Base-by-base conservation (phyloP, 2,888 invertebrate species). In the Lathronympha strigana region DNA sequence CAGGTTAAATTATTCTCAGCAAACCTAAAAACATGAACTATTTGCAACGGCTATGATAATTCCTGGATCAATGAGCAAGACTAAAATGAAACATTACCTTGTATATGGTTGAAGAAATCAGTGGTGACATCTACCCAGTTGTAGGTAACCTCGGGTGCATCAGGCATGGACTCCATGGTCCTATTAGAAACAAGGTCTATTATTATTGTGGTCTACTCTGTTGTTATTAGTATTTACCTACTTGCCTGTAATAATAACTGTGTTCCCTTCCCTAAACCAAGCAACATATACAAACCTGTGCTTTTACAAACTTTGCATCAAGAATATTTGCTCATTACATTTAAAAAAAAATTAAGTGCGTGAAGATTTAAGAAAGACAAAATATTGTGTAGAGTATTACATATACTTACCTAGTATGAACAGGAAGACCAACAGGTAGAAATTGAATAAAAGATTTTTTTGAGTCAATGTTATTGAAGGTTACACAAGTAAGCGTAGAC, bases 41-140 rank as follows among this genome's bases (percentile, higher is more conserved):
- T n/a, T n/a, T n/a, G n/a, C n/a, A n/a, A n/a, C n/a, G n/a, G n/a
- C n/a, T n/a, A n/a, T n/a, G n/a, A n/a, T n/a, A n/a, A n/a, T n/a
- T n/a, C n/a, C n/a, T n/a, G n/a, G n/a, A n/a, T n/a, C n/a, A n/a
- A n/a, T n/a, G n/a, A 19, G 15, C 25, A 25, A 25, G 2, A 21
- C 11, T 4, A 36, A 9, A 36, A 13, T 36, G 15, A 38, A 6
- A 45, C 62, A 61, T 71, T 81, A 92, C 92, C 92, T 90, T 92
- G 80, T 54, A 92, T 92, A 66, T 88, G 74, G 61, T 82, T 86
- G 72, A 92, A 92, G 75, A 92, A 92, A 66, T 92, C 91, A 23
- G 82, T 73, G 21, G 95, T 95, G 55, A 95, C 93, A 72, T 95
- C 94, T 53, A 94, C 93, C 95, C 95, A 96, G 76, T 94, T 94